phyloP scores from a whole-genome alignment of 2,888 invertebrate genomes.

The Cryptus armator region DNA sequence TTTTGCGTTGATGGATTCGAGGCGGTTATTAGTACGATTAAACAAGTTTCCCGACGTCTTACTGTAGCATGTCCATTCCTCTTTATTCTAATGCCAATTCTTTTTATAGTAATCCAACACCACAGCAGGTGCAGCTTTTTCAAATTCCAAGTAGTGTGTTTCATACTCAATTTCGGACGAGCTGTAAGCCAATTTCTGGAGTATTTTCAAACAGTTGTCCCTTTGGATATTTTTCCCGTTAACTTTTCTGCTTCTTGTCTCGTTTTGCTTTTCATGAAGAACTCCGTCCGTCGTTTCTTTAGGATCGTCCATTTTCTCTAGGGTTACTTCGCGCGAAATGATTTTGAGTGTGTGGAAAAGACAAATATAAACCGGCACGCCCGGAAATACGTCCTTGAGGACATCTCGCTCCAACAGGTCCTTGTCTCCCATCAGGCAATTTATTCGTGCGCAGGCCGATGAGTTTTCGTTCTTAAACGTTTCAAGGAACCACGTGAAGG shows the following conservation, averaged over 20 bases:
- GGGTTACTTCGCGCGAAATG: conserved; percentile 1
- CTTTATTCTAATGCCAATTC: conserved; percentile 15
- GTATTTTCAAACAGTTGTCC: background rate
- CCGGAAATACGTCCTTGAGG: conserved; percentile 62
- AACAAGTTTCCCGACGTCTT: conserved; percentile 2
- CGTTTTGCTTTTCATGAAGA: no score
- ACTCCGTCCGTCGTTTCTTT: no score
- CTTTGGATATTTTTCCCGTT: background rate
- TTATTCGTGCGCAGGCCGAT: conserved; percentile 43
- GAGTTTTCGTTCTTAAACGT: conserved; percentile 55
- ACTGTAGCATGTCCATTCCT: conserved; percentile 24
- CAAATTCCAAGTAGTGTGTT: background rate
- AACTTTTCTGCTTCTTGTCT: no score
- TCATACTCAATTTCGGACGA: background rate
- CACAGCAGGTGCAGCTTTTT: background rate
- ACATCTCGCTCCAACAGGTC: no score
- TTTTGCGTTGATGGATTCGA: conserved; percentile 9
- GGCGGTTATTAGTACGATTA: conserved; percentile 25
- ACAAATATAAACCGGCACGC: conserved; percentile 33
- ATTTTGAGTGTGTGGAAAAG: conserved; percentile 42
- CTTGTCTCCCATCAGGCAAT: conserved; percentile 66
- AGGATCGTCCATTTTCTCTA: background rate
- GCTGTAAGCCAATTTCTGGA: conserved; percentile 20
- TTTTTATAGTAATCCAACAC: conserved; percentile 14
- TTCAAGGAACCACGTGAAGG: conserved; percentile 61